These are phyloP conservation scores for Margarornis squamiger DNA, from an alignment of 2,797 vertebrate species.

Conservation along the genomic window DNA sequence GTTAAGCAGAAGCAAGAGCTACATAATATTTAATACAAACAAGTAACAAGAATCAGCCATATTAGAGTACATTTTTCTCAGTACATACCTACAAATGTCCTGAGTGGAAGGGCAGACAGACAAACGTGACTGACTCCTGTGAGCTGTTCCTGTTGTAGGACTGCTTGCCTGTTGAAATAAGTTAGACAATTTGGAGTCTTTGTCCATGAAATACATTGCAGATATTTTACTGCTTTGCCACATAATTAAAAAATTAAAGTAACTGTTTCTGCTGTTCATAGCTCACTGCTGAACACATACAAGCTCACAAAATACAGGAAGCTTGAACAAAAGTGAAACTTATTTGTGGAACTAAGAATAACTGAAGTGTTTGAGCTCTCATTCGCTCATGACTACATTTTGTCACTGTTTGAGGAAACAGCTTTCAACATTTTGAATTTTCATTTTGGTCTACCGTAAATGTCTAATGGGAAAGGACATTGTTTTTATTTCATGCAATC, in stretches of 20 bases:
- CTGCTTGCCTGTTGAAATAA: constrained; percentile 91
- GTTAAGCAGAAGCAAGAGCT: constrained; percentile 54
- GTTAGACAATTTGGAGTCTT: constrained; percentile 77
- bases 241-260: constrained; percentile 76
- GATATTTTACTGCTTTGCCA: constrained; percentile 79
- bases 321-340: constrained; percentile 78
- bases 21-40: background rate
- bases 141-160: constrained; percentile 83
- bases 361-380: constrained; percentile 43
- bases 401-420: constrained; percentile 71
- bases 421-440: constrained; percentile 59
- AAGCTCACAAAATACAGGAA: constrained; percentile 68
- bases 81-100: constrained; percentile 93
- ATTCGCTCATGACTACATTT: constrained; percentile 7
- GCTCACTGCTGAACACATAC: background rate
- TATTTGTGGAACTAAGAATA: constrained; percentile 76
- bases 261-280: constrained; percentile 69
- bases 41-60: background rate
- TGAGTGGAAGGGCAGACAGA: constrained; percentile 90
- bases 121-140: constrained; percentile 82
- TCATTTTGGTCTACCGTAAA: constrained; percentile 42
- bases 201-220: constrained; percentile 79
- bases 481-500: background rate
- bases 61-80: background rate
- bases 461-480: background rate